Base-by-base conservation (phyloP, 2,888 invertebrate genomes). In the Pediacus dermestoides region DNA sequence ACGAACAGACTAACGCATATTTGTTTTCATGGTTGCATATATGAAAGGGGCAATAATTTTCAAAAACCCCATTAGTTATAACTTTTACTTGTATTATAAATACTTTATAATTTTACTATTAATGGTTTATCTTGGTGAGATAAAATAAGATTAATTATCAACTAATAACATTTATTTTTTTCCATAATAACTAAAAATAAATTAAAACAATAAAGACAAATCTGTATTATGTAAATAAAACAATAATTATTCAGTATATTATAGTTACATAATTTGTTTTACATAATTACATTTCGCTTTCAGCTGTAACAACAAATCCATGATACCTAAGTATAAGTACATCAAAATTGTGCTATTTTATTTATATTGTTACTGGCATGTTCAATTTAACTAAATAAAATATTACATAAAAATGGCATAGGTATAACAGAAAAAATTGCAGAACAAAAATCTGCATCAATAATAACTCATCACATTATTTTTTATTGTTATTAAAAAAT, bases 311-410 rank as follows among this genome's bases (percentile, higher is more conserved):
- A 49, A 43, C 30, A 43, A 49, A 37, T 30, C 27, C 26, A 33
- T 21, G 34, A 37, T 46, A 44, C 37, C 25, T 37, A 18, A 18
- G n/a, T 18, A 45, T 52, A 52, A 52, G 52, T 52, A 52, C 52
- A 52, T 50, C 46, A 43, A 38, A 45, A 45, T 52, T 52, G 52
- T 52, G 52, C 52, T 48, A 44, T 18, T 18, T n/a, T 18, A 18
- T 18, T 7, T 7, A 7, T 18, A 43, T 26, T 16, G 32, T 48
- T 48, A 46, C 46, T 51, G 48, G 44, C 46, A 37, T 32, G 35
- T 42, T n/a, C n/a, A n/a, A 44, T 38, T 31, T 37, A 43, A 37
- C 39, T 39, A 32, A 36, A 39, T 36, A 33, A 25, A 35, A 40
- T 31, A 23, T 34, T 16, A 27, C 27, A 12, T 33, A 27, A 30